A percentile compares a stretch with the other conserved stretches of the same genome.
These are phyloP conservation scores for Catocala nupta DNA, from an alignment of 2,888 invertebrate genomes.

Conservation along the genomic window DNA sequence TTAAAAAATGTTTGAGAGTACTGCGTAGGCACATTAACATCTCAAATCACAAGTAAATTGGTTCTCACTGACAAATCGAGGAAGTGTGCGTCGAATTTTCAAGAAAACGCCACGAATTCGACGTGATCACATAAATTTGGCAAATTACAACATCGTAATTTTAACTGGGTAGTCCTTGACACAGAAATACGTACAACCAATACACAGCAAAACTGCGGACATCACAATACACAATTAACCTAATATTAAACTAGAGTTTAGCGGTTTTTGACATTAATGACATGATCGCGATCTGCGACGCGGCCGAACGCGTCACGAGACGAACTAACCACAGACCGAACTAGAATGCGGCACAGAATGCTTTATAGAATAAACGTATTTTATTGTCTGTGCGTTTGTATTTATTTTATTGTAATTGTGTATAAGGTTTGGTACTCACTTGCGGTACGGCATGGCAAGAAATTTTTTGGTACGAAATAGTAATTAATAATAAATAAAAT, in stretches of 20 bases:
- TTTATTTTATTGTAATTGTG: not conserved
- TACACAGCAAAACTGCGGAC: conserved; percentile 22
- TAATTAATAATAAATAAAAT: too few species aligned
- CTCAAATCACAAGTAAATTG: not conserved
- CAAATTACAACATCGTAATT: conserved; percentile 9
- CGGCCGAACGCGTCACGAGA: too few species aligned
- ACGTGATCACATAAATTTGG: conserved; percentile 11
- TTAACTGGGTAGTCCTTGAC: conserved; percentile 38
- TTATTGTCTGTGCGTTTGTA: conserved; percentile 1
- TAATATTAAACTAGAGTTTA: conserved; percentile 31
- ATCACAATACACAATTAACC: conserved; percentile 44
- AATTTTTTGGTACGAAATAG: too few species aligned
- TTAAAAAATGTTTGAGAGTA: too few species aligned
- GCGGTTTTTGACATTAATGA: too few species aligned
- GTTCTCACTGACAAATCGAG: not conserved
- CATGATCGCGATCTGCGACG: not conserved
- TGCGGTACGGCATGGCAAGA: too few species aligned
- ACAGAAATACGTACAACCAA: conserved; percentile 22
- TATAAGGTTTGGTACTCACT: too few species aligned
- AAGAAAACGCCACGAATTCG: conserved; percentile 2
- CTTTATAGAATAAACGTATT: conserved; percentile 11
- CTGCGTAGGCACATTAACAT: not conserved
- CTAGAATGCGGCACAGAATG: conserved; percentile 26
- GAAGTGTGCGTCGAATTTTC: not conserved
- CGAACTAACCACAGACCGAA: conserved; percentile 26